phyloP scores from a whole-genome alignment of 2,113 vertebrate species.

The Halcyon senegalensis region DNA sequence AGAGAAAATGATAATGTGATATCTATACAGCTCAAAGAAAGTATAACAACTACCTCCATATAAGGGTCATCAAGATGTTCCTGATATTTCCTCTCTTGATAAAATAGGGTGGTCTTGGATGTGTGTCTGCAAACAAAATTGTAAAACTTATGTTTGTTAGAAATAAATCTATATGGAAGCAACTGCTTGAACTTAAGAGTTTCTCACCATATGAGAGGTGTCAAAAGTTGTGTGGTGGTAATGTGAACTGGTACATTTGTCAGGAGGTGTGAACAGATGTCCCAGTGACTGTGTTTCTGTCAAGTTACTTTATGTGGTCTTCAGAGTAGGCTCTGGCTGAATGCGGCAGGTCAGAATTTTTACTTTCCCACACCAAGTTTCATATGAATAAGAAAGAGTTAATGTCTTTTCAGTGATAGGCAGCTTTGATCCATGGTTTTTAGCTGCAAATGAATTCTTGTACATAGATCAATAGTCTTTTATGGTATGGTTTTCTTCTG shows the following conservation, averaged over 20 bases:
- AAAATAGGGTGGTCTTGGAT: background rate
- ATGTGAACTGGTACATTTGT: background rate
- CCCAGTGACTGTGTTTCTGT: background rate
- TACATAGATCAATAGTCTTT: rapidly evolving
- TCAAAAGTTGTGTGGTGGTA: background rate
- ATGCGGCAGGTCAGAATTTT: background rate
- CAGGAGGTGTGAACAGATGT: background rate
- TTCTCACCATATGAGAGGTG: background rate
- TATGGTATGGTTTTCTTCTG: background rate
- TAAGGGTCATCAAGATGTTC: background rate
- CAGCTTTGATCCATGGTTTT: background rate
- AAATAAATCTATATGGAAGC: background rate
- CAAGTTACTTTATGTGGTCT: rapidly evolving
- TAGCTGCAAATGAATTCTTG: background rate
- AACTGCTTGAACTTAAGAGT: background rate
- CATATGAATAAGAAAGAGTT: background rate
- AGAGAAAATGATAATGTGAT: background rate
- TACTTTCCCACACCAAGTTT: background rate
- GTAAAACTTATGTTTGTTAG: background rate
- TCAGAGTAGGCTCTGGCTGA: background rate
- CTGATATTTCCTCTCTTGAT: rapidly evolving
- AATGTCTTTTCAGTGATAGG: background rate
- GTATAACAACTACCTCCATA: background rate
- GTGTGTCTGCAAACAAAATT: background rate
- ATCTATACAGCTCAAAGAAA: background rate